A percentile compares a stretch with the other conserved stretches of the same genome.
phyloP scores from a whole-genome alignment of 2,113 vertebrate genomes.

The Empidonax alnorum region DNA sequence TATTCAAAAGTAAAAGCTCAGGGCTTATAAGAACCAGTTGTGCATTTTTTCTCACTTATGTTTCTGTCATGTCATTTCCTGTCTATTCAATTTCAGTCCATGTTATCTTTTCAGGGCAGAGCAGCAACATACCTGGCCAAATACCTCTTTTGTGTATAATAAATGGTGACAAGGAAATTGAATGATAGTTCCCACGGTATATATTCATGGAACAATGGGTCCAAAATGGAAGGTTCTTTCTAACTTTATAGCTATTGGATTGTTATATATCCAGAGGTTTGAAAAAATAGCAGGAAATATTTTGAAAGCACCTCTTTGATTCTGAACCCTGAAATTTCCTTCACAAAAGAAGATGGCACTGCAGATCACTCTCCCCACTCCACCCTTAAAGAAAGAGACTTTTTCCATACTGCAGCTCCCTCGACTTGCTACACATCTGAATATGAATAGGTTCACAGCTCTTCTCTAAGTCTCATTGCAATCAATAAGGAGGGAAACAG shows the following conservation, averaged over 20 bases:
- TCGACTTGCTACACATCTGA: neutral
- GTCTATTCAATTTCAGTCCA: neutral
- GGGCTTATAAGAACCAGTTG: neutral
- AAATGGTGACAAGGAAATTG: neutral
- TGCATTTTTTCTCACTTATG: neutral
- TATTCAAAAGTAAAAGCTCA: conserved; percentile 39
- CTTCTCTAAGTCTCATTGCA: neutral
- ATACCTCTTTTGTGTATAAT: neutral
- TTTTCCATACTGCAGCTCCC: neutral
- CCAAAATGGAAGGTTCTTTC: neutral
- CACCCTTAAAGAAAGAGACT: too few relatives aligned
- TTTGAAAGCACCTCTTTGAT: neutral
- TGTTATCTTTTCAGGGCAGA: neutral
- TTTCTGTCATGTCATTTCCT: neutral
- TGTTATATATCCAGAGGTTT: neutral
- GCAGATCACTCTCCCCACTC: neutral
- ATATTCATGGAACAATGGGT: neutral
- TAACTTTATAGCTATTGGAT: neutral
- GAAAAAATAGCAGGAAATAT: neutral
- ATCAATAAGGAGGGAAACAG: neutral
- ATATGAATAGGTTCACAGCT: neutral
- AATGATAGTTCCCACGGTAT: neutral
- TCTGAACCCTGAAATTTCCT: neutral
- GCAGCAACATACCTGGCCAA: neutral
- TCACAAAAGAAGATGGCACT: neutral